Conservation (phyloP, 2,113 vertebrate species). For the Phyllostomus discolor region DNA sequence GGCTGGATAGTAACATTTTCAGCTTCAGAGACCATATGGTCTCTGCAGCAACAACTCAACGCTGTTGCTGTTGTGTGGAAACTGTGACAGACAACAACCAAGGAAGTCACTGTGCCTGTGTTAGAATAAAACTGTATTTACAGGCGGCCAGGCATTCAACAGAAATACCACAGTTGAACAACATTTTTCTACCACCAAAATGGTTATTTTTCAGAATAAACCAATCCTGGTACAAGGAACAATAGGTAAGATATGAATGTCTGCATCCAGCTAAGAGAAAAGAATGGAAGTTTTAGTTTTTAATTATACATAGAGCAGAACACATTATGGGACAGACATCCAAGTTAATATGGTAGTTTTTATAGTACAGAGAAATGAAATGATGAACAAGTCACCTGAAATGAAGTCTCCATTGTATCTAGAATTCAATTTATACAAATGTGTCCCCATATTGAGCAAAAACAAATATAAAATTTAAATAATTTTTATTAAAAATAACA, state of each 20-base stretch:
- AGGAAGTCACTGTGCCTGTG: neutral
- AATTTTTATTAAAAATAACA: neutral
- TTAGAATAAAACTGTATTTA: neutral
- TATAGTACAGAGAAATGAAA: neutral
- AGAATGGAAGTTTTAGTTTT: neutral
- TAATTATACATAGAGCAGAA: neutral
- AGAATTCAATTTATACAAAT: neutral
- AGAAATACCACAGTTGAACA: neutral
- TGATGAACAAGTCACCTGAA: neutral
- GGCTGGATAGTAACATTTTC: neutral
- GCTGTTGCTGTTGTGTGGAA: neutral
- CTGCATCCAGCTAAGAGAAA: neutral
- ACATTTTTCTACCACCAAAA: neutral
- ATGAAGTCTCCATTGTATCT: neutral
- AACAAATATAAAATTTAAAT: neutral
- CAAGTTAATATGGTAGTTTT: neutral
- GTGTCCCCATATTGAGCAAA: neutral
- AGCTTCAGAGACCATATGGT: neutral
- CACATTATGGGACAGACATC: neutral
- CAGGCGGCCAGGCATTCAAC: neutral
- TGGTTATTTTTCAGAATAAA: slow-evolving; percentile 8
- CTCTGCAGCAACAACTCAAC: neutral
- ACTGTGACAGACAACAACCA: neutral
- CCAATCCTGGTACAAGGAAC: neutral
- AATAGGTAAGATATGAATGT: neutral